A percentile compares a stretch with the other conserved stretches of the same genome.
These are phyloP conservation scores for Athrips mouffetella DNA, from an alignment of 2,888 invertebrate species.

Conservation along the genomic window DNA sequence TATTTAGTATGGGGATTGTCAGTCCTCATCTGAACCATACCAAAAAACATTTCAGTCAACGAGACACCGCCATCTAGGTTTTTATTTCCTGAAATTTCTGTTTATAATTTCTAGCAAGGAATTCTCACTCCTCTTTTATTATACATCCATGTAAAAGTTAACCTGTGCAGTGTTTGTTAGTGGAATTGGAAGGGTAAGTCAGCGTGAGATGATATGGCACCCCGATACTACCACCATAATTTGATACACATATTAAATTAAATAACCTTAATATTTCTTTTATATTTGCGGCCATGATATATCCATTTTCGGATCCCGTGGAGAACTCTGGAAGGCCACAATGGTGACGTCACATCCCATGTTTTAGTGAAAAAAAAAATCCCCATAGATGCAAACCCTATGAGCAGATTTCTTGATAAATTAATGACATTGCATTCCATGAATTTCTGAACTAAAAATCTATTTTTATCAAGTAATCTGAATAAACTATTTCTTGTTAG, in stretches of 20 bases:
- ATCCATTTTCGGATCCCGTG: slow-evolving; percentile 51
- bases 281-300: slow-evolving; percentile 50
- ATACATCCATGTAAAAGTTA: no score
- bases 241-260: slow-evolving; percentile 56
- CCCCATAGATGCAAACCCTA: slow-evolving; percentile 2
- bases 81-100: no score
- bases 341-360: slow-evolving; percentile 22
- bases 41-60: no score
- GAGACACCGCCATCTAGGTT: no score
- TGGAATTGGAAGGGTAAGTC: slow-evolving; percentile 67
- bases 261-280: slow-evolving; percentile 39
- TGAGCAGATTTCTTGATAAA: slow-evolving; percentile 61
- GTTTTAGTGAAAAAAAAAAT: neutral
- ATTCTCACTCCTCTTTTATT: no score
- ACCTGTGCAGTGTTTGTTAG: slow-evolving; percentile 75
- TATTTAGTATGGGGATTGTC: no score
- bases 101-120: no score
- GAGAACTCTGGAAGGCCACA: slow-evolving; percentile 79
- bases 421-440: neutral
- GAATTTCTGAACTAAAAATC: neutral
- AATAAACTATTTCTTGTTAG: slow-evolving; percentile 57
- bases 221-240: slow-evolving; percentile 73
- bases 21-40: no score
- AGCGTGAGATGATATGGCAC: slow-evolving; percentile 72
- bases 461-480: slow-evolving; percentile 63